Base-by-base conservation (phyloP, 2,797 vertebrate genomes). In the Glossophaga mutica region DNA sequence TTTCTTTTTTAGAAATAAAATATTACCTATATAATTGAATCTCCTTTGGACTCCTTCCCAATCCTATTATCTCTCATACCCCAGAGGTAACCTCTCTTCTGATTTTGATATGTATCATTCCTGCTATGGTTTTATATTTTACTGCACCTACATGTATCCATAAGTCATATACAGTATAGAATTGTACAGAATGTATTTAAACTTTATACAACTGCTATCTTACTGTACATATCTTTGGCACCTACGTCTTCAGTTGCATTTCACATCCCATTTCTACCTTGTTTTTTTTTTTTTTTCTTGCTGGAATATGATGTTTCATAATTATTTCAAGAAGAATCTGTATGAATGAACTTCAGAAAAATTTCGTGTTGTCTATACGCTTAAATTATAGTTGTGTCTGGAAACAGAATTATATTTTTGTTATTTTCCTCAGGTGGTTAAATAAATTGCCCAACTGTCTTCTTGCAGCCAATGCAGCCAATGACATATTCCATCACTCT, bases 1-100 rank as follows among this genome's bases (percentile, higher is more conserved):
- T 86, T 86, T 55, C 14, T 21, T 48, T 32, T 81, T 87, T 44
- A 95, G 81, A 87, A 96, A 70, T 92, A 90, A 95, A 95, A 86
- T 14, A 90, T 89, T 68, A 84, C 93, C 91, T 55, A 59, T 57
- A 93, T 74, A 85, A 86, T 57, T 67, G 90, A 89, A 74, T 91
- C n/a, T 29, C 73, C 22, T 44, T 78, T 95, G 94, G 95, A 92
- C 7, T 78, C 42, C 24, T 95, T 91, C 89, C 85, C 70, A 76
- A 90, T 90, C 65, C 86, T 87, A 73, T 94, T 96, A 92, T 44
- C 32, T 42, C 65, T 90, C 29, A 16, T 44, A 78, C 67, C n/a
- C 42, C 21, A 62, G 57, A 82, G 71, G 42, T 78, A 26, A 76
- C 44, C 87, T 94, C n/a, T 91, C 39, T 50, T 79, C 14, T 42